Evolutionary conservation across 2,797 vertebrate species (phyloP).

Genomic region (Acanthopagrus latus): DNA sequence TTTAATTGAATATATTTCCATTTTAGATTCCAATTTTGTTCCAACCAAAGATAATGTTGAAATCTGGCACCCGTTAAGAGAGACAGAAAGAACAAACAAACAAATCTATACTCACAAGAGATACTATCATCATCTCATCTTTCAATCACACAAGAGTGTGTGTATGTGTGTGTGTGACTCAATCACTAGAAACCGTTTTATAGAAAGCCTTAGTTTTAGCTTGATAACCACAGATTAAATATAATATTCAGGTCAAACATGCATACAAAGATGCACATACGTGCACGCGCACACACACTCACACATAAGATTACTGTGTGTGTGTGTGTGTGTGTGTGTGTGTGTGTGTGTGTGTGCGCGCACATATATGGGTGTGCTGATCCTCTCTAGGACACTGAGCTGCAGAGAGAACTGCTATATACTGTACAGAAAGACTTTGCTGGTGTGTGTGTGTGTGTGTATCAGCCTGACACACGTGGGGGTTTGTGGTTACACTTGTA

Average conservation of each 20-base stretch:
- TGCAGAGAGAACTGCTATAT: background rate
- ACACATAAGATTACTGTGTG: background rate
- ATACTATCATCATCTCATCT: background rate
- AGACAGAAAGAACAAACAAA: background rate
- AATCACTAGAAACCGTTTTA: constrained; percentile 69
- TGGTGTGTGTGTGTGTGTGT: background rate
- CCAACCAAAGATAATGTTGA: background rate
- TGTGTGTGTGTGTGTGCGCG: background rate
- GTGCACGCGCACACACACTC: background rate
- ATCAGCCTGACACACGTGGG: background rate
- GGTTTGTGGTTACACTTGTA: no score
- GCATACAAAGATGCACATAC: background rate
- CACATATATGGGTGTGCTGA: constrained; percentile 23
- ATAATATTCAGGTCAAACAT: constrained; percentile 73
- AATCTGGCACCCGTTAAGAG: background rate
- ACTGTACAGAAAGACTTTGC: background rate
- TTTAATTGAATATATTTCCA: background rate
- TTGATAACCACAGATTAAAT: constrained; percentile 65
- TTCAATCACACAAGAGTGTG: constrained; percentile 17
- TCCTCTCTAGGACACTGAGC: constrained; percentile 1
- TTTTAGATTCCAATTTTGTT: background rate
- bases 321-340: background rate
- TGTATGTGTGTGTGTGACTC: constrained; percentile 31
- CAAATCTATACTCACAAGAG: background rate
- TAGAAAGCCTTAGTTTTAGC: constrained; percentile 66